These are phyloP conservation scores for Stratiomys singularior DNA, from an alignment of 2,888 invertebrate genomes.

Conservation along the genomic window DNA sequence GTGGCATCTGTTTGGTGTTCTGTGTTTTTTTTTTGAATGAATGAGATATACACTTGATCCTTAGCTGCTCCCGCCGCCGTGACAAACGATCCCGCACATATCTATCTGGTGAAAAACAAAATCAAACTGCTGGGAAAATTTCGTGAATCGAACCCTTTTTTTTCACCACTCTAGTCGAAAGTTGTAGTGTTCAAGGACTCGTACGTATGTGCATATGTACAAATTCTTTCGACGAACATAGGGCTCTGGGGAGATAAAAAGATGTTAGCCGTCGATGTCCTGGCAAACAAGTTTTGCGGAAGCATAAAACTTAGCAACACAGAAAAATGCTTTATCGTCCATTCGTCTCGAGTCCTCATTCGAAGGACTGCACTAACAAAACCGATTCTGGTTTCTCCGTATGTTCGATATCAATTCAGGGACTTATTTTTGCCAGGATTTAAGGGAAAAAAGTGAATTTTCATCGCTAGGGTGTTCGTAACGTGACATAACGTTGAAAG, in stretches of 20 bases:
- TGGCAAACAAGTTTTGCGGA: conserved; percentile 36
- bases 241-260: conserved; percentile 32
- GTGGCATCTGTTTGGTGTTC: conserved; percentile 39
- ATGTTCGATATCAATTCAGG: conserved; percentile 5
- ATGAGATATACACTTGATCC: neutral
- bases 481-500: neutral
- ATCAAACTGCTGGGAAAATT: conserved; percentile 17
- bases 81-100: neutral
- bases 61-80: neutral
- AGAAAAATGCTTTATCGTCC: conserved; percentile 39
- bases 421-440: neutral
- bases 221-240: neutral
- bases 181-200: neutral
- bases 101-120: neutral
- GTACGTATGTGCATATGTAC: neutral
- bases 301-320: conserved; percentile 41
- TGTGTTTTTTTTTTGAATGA: conserved; percentile 12
- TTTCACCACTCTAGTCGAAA: neutral
- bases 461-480: neutral
- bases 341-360: neutral
- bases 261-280: conserved; percentile 11
- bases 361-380: conserved; percentile 25
- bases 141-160: conserved; percentile 29
- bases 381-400: conserved; percentile 28
- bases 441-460: neutral